Percentiles rank a stretch among this genome's conserved stretches.
Conservation (phyloP, 2,797 vertebrate species). For the Acanthurus leucopareius region DNA sequence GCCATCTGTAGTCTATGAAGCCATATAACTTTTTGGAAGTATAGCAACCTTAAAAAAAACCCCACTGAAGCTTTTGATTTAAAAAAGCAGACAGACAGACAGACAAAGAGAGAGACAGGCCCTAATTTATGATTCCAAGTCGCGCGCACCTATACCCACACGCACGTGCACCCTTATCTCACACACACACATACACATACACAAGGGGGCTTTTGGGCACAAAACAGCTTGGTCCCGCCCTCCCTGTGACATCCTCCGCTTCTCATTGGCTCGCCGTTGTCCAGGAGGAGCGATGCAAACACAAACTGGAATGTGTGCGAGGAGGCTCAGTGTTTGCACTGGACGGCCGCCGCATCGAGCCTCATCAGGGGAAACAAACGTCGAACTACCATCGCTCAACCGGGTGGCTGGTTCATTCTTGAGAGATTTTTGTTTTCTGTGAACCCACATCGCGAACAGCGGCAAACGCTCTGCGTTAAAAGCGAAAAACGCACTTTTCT, state of each 20-base stretch:
- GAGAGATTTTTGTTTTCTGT: conserved; percentile 4
- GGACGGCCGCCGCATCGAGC: conserved; percentile 23
- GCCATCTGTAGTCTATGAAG: too few species aligned
- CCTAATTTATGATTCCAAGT: conserved; percentile 11
- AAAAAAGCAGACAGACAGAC: conserved; percentile 1
- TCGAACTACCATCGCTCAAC: not conserved
- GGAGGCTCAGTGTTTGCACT: conserved; percentile 57
- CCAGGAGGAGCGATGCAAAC: conserved; percentile 75
- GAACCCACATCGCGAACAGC: not conserved
- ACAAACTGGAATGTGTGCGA: conserved; percentile 69
- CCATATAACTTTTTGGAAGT: too few species aligned
- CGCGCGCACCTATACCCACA: not conserved
- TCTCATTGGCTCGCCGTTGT: conserved; percentile 76
- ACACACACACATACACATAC: conserved; percentile 11
- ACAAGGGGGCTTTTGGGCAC: not conserved
- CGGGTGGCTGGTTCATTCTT: not conserved
- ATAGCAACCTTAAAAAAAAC: too few species aligned
- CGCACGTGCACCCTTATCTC: conserved; percentile 12
- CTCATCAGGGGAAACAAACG: conserved; percentile 17
- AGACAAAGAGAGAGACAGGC: not conserved
- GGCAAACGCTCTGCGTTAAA: not conserved
- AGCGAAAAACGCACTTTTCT: conserved; percentile 17
- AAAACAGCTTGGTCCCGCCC: conserved; percentile 61
- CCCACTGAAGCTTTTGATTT: too few species aligned
- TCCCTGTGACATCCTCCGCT: conserved; percentile 37